Base-by-base conservation (phyloP, 2,888 invertebrate species). In the Caenorhabditis wallacei region DNA sequence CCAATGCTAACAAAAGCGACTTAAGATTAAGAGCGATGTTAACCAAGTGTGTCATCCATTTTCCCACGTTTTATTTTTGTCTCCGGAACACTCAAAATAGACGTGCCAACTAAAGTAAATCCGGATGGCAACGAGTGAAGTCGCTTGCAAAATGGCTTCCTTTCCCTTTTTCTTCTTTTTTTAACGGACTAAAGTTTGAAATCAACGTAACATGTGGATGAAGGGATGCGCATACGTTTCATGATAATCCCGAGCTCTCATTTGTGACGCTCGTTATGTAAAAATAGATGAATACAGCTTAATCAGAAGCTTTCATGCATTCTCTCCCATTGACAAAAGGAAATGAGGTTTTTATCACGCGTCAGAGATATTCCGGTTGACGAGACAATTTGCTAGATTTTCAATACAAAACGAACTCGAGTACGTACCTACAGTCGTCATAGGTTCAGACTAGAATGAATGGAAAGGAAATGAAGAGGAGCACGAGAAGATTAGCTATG, bases 21-120 rank as follows among this genome's bases (percentile, higher is more conserved):
- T 40, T 10, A 54, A 35, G 63, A 54, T 59, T 46, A 78, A 63
- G 63, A 61, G 69, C 61, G 61, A n/a, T 78, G 54, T 69, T 22
- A 51, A 30, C 2, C 69, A 69, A 69, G 69, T 78, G 78, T 78
- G 69, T 78, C 69, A 69, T 63, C 69, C 20, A 16, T 61, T 63
- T 78, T 78, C 69, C 56, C 78, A 78, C 69, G 48, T 35, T 69
- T 48, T 78, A 78, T 78, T 78, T 78, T 10, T 59, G 78, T 69
- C 78, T 69, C 53, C 46, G 20, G 69, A 78, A 78, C 78, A 61
- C 69, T 78, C n/a, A 53, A 69, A 76, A 76, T 76, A 76, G 75
- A 51, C 68, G 56, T 40, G 51, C 69, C 43, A 53, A 61, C 46
- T 40, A 64, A 64, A 69, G 69, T 68, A 68, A 76, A 68, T 68